Conservation (phyloP, 2,113 vertebrate species). For the Poecile atricapillus region DNA sequence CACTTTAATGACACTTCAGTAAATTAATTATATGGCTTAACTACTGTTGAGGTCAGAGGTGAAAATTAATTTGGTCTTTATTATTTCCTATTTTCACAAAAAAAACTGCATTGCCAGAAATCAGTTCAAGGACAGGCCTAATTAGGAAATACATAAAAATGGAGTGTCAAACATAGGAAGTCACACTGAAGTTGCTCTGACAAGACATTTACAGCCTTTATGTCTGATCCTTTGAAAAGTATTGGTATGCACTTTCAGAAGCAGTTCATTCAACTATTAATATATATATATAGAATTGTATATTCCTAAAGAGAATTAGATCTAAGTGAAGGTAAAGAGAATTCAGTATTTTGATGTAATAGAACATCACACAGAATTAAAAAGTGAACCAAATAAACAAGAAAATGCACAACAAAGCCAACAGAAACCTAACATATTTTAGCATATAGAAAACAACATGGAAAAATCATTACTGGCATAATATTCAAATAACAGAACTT, state of each 20-base stretch:
- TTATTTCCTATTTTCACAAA: neutral
- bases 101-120: neutral
- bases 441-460: neutral
- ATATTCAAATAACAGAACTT: neutral
- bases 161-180: neutral
- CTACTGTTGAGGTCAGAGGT: neutral
- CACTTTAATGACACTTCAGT: neutral
- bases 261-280: neutral
- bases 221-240: neutral
- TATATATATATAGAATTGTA: neutral
- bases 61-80: neutral
- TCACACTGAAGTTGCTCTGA: neutral
- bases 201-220: neutral
- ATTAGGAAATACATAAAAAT: neutral
- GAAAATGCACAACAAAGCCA: accelerated
- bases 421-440: neutral
- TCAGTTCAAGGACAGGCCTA: neutral
- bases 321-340: neutral
- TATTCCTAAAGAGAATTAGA: neutral
- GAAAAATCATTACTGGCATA: neutral
- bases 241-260: neutral
- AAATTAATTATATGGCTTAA: neutral
- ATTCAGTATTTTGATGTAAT: neutral
- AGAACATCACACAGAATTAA: neutral
- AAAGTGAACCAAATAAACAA: neutral